Evolutionary conservation across 2,888 invertebrate genomes (phyloP).

Genomic region (Drosophila hamatofila): DNA sequence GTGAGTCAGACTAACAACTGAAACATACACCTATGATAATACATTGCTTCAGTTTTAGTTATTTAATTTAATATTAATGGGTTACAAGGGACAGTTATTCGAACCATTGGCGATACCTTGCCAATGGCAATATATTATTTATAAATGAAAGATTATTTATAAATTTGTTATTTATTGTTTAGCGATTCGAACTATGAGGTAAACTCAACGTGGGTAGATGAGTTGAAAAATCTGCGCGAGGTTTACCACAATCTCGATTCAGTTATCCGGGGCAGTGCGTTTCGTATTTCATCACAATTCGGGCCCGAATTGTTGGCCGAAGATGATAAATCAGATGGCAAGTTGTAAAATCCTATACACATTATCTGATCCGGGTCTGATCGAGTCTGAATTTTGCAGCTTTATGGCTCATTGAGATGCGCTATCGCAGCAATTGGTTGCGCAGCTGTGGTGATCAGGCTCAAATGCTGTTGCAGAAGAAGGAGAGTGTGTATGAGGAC

Average conservation of each 20-base stretch:
- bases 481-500: conserved; percentile 14
- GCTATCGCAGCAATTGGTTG: conserved; percentile 60
- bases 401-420: conserved; percentile 39
- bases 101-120: no score
- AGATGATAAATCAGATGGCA: background rate
- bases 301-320: background rate
- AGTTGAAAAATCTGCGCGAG: background rate
- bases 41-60: background rate
- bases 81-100: no score
- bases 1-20: background rate
- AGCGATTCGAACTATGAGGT: conserved; percentile 39
- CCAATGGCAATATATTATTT: no score
- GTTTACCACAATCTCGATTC: background rate
- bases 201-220: conserved; percentile 35
- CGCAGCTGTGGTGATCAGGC: conserved; percentile 47
- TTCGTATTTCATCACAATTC: fast-evolving
- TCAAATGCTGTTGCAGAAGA: conserved; percentile 9
- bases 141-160: background rate
- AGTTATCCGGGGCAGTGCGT: background rate
- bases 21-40: background rate
- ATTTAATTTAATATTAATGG: background rate
- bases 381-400: conserved; percentile 17
- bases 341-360: background rate
- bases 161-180: no score
- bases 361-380: background rate